Base-by-base conservation (phyloP, 2,797 vertebrate species). In the Oophaga sylvatica region DNA sequence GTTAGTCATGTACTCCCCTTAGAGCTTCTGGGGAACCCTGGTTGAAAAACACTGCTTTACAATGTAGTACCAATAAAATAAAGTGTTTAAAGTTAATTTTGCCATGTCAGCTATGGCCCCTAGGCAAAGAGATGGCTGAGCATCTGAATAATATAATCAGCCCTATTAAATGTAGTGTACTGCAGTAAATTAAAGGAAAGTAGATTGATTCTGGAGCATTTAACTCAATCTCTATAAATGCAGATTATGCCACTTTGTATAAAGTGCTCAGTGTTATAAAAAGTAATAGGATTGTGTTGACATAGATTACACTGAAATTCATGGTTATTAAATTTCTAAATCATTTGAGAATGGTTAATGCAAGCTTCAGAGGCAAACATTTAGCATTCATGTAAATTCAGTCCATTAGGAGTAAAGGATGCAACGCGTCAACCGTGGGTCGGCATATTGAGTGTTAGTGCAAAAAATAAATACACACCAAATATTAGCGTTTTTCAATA, bases 221-320 rank as follows among this genome's bases (percentile, higher is more conserved):
- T 67, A 53, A 80, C 70, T 17, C 31, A 5, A 71, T 60, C 63
- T 70, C 53, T 80, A 84, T 88, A 81, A 87, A 87, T 78, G 73
- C 31, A 83, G 60, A 87, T 78, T 78, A 85, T 63, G 68, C 83
- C 45, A 80, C 78, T 88, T 80, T 31, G 31, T 53, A 82, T 81
- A 73, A 88, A 80, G 29, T 65, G 82, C 77, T 35, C 35, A 59
- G 11, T 81, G 59, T 68, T 65, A 75, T 77, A 81, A 76, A 88
- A 80, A 77, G 59, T 53, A 81, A 85, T 85, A 56, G n/a, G 57
- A 76, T 73, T 71, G 41, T 80, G 65, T 80, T 84, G 87, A 88
- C 82, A 80, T 81, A 84, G 76, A 88, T 88, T 88, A 80, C 67
- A 60, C 65, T 80, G 68, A 73, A 83, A 88, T 88, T 71, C 75